phyloP scores from a whole-genome alignment of 2,888 invertebrate genomes.

The Troides helena region DNA sequence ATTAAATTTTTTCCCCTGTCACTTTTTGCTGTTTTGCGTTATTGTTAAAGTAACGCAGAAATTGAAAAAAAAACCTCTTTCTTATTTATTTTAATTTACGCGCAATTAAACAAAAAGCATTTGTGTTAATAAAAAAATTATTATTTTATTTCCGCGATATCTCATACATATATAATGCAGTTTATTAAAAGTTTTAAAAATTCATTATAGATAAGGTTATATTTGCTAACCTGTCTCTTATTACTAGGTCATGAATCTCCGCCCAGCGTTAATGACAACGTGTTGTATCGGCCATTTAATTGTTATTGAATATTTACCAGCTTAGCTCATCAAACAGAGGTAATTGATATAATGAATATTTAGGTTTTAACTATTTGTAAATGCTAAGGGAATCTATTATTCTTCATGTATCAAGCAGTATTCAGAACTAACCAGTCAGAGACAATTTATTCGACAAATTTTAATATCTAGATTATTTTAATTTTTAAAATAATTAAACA shows the following conservation, averaged over 20 bases:
- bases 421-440: background rate
- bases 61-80: too few relatives aligned
- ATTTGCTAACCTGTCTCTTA: slow-evolving; percentile 47
- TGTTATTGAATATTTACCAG: slow-evolving; percentile 62
- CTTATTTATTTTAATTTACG: too few relatives aligned
- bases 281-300: slow-evolving; percentile 67
- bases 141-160: background rate
- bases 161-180: background rate
- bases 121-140: too few relatives aligned
- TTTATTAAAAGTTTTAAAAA: background rate
- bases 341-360: slow-evolving; percentile 30
- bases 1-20: too few relatives aligned
- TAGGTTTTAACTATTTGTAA: background rate
- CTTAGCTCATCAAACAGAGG: slow-evolving; percentile 38
- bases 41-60: too few relatives aligned
- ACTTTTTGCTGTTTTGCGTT: too few relatives aligned
- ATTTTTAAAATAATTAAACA: too few relatives aligned
- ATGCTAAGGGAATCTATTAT: background rate
- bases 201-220: background rate
- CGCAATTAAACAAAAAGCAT: too few relatives aligned
- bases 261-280: slow-evolving; percentile 62
- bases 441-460: background rate
- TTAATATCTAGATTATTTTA: background rate
- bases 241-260: slow-evolving; percentile 71
- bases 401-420: background rate